A percentile compares a stretch with the other conserved stretches of the same genome.
phyloP scores from a whole-genome alignment of 2,113 vertebrate species.

The Phaethornis superciliosus region DNA sequence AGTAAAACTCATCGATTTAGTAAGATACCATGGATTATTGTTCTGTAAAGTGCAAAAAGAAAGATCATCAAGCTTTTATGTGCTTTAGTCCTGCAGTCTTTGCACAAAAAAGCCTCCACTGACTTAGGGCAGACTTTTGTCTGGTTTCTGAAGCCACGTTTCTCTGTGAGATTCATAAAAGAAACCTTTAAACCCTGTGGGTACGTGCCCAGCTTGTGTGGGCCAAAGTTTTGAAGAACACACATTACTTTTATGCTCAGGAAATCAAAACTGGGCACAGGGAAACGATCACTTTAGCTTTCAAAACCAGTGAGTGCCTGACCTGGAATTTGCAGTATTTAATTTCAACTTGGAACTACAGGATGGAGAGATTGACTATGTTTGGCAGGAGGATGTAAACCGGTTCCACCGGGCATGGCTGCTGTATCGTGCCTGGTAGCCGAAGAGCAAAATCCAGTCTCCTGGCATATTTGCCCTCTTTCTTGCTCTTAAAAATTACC shows the following conservation, averaged over 20 bases:
- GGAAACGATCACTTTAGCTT: constrained; percentile 27
- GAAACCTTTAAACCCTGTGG: constrained; percentile 15
- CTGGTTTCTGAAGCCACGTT: constrained; percentile 26
- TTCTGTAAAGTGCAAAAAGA: neutral
- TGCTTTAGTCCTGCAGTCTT: neutral
- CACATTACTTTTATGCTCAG: constrained; percentile 13
- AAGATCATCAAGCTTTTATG: neutral
- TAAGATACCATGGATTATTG: neutral
- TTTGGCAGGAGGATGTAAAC: neutral
- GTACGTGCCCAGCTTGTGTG: constrained; percentile 33
- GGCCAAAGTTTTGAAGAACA: neutral
- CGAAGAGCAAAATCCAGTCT: neutral
- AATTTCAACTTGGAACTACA: neutral
- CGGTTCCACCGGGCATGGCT: neutral
- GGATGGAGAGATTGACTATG: neutral
- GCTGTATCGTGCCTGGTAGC: fast-evolving
- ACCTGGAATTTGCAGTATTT: constrained; percentile 8
- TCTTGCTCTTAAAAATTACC: neutral
- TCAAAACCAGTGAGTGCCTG: neutral
- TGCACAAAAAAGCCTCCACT: neutral
- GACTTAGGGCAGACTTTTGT: constrained; percentile 16
- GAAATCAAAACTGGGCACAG: constrained; percentile 13
- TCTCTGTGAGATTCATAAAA: neutral
- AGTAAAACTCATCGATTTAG: neutral
- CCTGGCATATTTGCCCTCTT: neutral